phyloP scores from a whole-genome alignment of 1,140 invertebrate genomes.

The Drosophila subobscura region DNA sequence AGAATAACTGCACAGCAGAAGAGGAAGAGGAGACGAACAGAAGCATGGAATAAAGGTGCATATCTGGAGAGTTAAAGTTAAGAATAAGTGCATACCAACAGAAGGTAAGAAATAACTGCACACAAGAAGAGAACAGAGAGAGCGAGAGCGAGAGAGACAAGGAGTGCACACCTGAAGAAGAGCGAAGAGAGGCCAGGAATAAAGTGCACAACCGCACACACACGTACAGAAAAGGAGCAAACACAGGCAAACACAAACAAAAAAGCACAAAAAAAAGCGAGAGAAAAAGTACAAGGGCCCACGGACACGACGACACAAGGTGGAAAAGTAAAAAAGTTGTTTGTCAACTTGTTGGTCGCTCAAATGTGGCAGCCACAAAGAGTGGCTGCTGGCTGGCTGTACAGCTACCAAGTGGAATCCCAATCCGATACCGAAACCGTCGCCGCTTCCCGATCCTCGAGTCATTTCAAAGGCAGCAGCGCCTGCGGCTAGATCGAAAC shows the following conservation, averaged over 20 bases:
- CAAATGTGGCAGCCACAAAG: slow-evolving; percentile 78
- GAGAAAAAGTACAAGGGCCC: slow-evolving; percentile 48
- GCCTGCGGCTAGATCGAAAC: slow-evolving; percentile 55
- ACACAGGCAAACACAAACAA: slow-evolving; percentile 13
- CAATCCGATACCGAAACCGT: slow-evolving; percentile 5
- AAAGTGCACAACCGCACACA: not conserved
- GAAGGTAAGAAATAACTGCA: not conserved
- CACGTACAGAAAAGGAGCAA: no score
- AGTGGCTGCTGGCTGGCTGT: slow-evolving; percentile 60
- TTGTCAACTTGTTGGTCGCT: slow-evolving; percentile 81
- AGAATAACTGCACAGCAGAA: slow-evolving; percentile 46
- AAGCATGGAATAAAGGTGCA: no score
- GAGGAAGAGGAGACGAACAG: not conserved
- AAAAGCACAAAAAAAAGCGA: slow-evolving; percentile 40
- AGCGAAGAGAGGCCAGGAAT: not conserved
- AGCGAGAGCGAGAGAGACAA: not conserved
- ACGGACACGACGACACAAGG: slow-evolving; percentile 54
- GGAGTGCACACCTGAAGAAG: no score
- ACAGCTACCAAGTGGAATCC: slow-evolving; percentile 46
- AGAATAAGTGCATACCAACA: no score
- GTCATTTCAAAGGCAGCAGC: slow-evolving; percentile 55
- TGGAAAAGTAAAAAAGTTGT: slow-evolving; percentile 82
- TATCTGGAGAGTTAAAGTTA: no score
- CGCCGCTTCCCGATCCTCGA: slow-evolving; percentile 19
- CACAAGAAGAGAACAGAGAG: no score